Base-by-base conservation (phyloP, 1,140 invertebrate species). In the Neodiprion lecontei region DNA sequence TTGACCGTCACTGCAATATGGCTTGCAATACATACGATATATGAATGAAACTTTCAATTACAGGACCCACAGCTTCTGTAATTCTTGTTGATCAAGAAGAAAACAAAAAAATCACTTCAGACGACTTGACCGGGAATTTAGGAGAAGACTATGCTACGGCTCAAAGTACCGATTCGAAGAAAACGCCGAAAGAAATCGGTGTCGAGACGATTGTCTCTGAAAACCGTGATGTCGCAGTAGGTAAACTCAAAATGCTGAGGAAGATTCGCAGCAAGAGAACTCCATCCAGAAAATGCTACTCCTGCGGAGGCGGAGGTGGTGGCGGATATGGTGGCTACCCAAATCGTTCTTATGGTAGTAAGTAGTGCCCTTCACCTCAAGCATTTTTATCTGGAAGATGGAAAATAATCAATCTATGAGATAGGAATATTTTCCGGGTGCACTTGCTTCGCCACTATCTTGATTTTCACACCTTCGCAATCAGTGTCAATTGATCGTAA, bases 201-300 rank as follows among this genome's bases (percentile, higher is more conserved):
- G 47, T 74, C 12, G 68, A 67, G 0, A 9, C 53, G 5, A 17
- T 14, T 14, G 53, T 14, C 11, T 17, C 53, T 40, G 2, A 40
- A 9, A 61, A 61, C 11, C 28, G 28, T 5, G 28, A 40, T 40
- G 67, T 14, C 23, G 5, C 40, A 23, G 76, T 79, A 8, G 68
- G 80, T 14, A 77, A 77, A 75, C 70, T 67, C 72, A 50, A 75
- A 1, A 72, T 77, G 9, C 73, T 79, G 21, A 81, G 65, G 61
- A 85, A 82, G 74, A 66, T 83, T 0, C 83, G 87, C 69, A 82
- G 79, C 49, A 85, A 79, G 73, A 84, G 87, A 40, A 75, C 80
- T 9, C 14, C 75, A 7, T 85, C 83, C 67, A 7, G 82, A 0
- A 83, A 81, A 67, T 87, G 85, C 48, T 76, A 2, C 66, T 28